Conservation (phyloP, 2,888 invertebrate species). For the Halictus ligatus region DNA sequence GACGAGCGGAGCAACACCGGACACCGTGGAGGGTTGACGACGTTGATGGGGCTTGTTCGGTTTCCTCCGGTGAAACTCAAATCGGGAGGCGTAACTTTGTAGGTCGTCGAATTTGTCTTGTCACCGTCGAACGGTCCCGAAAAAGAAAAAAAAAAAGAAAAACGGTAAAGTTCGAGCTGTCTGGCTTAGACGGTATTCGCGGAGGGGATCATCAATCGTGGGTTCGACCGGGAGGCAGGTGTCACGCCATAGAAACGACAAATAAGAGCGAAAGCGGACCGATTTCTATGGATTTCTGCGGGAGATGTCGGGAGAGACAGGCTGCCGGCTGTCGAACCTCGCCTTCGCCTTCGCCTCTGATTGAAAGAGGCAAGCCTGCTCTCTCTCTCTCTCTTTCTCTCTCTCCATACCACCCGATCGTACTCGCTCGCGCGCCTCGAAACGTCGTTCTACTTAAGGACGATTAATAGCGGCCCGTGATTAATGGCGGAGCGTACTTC, state of each 20-base stretch:
- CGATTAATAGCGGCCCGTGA: slow-evolving; percentile 76
- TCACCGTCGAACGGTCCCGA: neutral
- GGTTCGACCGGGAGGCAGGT: slow-evolving; percentile 33
- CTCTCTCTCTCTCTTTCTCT: neutral
- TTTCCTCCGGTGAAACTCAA: neutral
- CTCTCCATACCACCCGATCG: neutral
- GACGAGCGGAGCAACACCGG: neutral
- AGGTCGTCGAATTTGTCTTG: neutral
- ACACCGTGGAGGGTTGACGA: neutral
- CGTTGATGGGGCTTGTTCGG: neutral
- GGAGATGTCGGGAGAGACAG: slow-evolving; percentile 45
- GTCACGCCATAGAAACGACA: slow-evolving; percentile 46
- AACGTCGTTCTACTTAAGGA: slow-evolving; percentile 70
- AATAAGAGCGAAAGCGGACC: slow-evolving; percentile 47
- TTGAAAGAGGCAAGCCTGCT: slow-evolving; percentile 51
- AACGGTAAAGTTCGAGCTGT: neutral
- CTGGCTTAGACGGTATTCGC: neutral
- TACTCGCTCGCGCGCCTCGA: slow-evolving; percentile 25
- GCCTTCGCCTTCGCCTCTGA: slow-evolving; percentile 14
- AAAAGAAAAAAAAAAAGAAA: neutral
- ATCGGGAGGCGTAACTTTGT: neutral
- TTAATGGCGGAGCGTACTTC: slow-evolving; percentile 69
- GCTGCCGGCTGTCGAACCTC: slow-evolving; percentile 27
- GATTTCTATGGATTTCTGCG: slow-evolving; percentile 61
- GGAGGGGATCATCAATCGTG: slow-evolving; percentile 50